Conservation (phyloP, 2,113 vertebrate genomes). For the Bufo bufo region DNA sequence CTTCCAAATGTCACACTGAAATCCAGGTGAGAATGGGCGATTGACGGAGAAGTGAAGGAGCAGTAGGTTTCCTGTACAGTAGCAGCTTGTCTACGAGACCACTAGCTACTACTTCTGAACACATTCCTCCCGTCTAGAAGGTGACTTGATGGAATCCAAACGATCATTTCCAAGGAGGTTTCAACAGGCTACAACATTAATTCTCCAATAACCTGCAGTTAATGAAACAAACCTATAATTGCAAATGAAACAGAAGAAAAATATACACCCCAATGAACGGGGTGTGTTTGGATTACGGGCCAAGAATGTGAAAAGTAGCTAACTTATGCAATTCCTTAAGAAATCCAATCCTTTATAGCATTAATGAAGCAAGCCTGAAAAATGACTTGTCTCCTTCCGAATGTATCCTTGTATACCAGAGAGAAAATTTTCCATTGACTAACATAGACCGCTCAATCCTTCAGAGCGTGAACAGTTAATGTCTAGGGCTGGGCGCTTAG, state of each 20-base stretch:
- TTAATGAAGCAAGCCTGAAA: conserved; percentile 12
- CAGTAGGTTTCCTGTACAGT: neutral
- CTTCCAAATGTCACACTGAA: conserved; percentile 20
- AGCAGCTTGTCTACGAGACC: conserved; percentile 3
- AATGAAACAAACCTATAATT: conserved; percentile 50
- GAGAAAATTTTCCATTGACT: neutral
- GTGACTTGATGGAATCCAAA: conserved; percentile 40
- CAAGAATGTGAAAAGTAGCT: conserved; percentile 52
- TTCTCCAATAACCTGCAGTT: conserved; percentile 41
- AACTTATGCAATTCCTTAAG: conserved; percentile 51
- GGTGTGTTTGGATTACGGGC: conserved; percentile 42
- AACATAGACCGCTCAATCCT: neutral
- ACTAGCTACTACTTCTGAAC: conserved; percentile 37
- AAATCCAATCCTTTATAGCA: conserved; percentile 19
- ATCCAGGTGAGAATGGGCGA: conserved; percentile 20
- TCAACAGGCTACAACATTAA: conserved; percentile 41
- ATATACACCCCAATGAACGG: conserved; percentile 48
- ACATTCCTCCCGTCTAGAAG: conserved; percentile 43
- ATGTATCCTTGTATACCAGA: neutral
- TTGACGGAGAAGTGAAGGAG: neutral
- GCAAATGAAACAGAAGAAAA: conserved; percentile 19
- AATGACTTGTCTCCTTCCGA: neutral
- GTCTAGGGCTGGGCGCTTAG: conserved; percentile 4
- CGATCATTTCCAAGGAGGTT: conserved; percentile 39
- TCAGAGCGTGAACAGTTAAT: neutral